Evolutionary conservation across 2,888 invertebrate genomes (phyloP).

Genomic region (Platycheirus albimanus): DNA sequence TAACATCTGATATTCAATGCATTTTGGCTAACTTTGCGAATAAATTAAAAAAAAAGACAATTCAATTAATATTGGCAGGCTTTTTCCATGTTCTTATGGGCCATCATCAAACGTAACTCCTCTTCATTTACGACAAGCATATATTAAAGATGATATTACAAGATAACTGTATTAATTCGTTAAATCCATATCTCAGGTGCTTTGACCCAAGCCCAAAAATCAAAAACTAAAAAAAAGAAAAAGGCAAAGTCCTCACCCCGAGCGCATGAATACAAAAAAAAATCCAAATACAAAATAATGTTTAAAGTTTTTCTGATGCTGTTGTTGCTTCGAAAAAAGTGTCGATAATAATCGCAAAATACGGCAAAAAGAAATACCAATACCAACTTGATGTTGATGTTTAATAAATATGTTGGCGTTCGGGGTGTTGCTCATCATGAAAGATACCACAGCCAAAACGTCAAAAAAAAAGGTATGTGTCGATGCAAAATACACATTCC

Average conservation of each 20-base stretch:
- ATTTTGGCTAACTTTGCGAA: no score
- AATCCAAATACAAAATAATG: neutral
- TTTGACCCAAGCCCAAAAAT: constrained; percentile 38
- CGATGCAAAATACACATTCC: constrained; percentile 1
- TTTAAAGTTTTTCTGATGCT: neutral
- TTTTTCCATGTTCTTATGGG: neutral
- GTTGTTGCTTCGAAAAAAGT: constrained; percentile 34
- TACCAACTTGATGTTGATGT: constrained; percentile 38
- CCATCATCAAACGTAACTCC: constrained; percentile 42
- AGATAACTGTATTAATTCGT: constrained; percentile 47
- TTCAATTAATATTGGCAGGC: neutral
- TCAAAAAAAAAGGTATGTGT: neutral
- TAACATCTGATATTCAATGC: no score
- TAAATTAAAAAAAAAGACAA: neutral
- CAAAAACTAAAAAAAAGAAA: constrained; percentile 14
- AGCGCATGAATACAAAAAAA: constrained; percentile 10
- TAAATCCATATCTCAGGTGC: constrained; percentile 58
- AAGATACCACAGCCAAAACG: constrained; percentile 1
- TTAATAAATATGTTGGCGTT: constrained; percentile 52
- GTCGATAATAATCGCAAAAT: constrained; percentile 68
- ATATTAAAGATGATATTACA: constrained; percentile 51
- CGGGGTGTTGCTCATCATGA: constrained; percentile 28
- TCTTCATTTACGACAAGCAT: constrained; percentile 18
- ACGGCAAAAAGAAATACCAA: constrained; percentile 39
- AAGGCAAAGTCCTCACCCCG: neutral